Conservation (phyloP, 2,888 invertebrate genomes). For the Homarus gammarus region DNA sequence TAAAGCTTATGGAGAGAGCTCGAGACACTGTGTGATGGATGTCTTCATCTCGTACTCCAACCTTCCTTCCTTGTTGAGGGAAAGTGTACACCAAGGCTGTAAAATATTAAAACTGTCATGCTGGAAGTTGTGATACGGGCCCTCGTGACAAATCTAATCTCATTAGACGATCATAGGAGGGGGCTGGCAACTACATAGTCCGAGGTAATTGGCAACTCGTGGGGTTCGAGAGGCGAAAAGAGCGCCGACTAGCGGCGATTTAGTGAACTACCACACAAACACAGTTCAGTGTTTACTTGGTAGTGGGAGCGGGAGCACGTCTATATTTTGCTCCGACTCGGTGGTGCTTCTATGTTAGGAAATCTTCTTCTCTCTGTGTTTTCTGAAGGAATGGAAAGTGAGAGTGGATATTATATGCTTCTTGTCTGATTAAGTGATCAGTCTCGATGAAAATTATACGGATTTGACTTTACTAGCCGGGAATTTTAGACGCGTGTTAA, state of each 20-base stretch:
- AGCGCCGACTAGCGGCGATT: conserved; percentile 47
- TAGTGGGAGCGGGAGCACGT: conserved; percentile 58
- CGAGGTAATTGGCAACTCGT: conserved; percentile 50
- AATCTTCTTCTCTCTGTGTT: conserved; percentile 12
- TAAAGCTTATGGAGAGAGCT: not conserved
- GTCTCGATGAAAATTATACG: conserved; percentile 16
- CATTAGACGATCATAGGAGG: not conserved
- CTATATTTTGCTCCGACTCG: conserved; percentile 28
- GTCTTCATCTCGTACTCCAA: too few relatives aligned
- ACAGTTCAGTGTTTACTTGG: conserved; percentile 65
- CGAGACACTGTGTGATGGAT: too few relatives aligned
- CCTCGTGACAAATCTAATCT: not conserved
- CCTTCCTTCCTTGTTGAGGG: too few relatives aligned
- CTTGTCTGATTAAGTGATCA: conserved; percentile 1
- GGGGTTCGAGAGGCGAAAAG: conserved; percentile 41
- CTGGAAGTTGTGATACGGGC: not conserved
- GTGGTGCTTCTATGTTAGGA: conserved; percentile 46
- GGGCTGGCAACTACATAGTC: not conserved
- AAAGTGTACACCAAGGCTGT: not conserved
- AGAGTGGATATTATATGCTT: conserved; percentile 9
- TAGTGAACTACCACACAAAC: conserved; percentile 59
- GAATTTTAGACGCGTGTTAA: conserved; percentile 50
- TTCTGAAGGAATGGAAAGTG: conserved; percentile 57
- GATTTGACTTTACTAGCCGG: conserved; percentile 19
- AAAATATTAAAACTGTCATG: not conserved